Base-by-base conservation (phyloP, 2,113 vertebrate genomes). In the Macrotis lagotis region DNA sequence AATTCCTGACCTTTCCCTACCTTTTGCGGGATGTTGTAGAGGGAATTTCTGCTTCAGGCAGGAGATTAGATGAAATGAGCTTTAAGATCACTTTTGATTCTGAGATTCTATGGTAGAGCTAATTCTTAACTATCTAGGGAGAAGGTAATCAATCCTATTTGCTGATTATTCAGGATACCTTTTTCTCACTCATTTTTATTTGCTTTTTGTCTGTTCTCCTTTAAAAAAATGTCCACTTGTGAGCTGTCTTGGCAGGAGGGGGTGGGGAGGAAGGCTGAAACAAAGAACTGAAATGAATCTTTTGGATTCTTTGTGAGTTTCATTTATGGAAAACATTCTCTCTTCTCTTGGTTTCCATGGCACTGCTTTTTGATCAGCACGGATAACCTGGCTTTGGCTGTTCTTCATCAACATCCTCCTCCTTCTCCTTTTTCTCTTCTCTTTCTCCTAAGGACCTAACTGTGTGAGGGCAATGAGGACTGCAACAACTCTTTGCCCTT, bases 401-500 rank as follows among this genome's bases (percentile, higher is more conserved):
- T 83, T 83, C 66, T 83, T 83, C n/a, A 44, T 83, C 66, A 83
- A 83, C 66, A 44, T 44, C n/a, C 66, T 83, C 66, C 66, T 83
- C 66, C 66, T 83, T 83, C 66, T 44, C 66, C 66, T 44, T 83
- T 83, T 83, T 66, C 10, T 53, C 51, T 28, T 55, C n/a, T 83
- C 6, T 83, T 83, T 83, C 66, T 83, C 16, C 48, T 89, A 88
- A 92, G 55, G 47, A 74, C 31, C 49, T 48, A 92, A 50, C 83
- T 91, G 24, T 19, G 44, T 88, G 37, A 91, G 25, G 12, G 50
- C 48, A 91, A 94, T 74, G 95, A 96, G 74, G n/a, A 91, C 66
- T 44, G 7, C 7, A 22, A 19, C 16, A 83, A 44, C 66, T 24
- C n/a, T 44, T 83, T 83, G 66, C 66, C 66, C 66, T 83, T 83